Base-by-base conservation (phyloP, 1,140 invertebrate genomes). In the Samia ricini region DNA sequence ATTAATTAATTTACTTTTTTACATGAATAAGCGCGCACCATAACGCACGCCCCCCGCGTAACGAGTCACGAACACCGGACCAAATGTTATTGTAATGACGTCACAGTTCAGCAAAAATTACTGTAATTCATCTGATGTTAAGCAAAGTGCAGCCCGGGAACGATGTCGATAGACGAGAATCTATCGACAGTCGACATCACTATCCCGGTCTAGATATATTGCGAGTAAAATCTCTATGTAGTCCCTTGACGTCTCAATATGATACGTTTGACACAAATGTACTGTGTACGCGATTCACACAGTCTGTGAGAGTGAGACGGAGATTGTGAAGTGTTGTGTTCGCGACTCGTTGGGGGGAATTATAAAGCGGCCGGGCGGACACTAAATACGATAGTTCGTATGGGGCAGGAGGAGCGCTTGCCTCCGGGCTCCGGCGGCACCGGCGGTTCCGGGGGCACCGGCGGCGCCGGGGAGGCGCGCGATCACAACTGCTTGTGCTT, bases 401-500 rank as follows among this genome's bases (percentile, higher is more conserved):
- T 29, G 26, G 10, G 26, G 26, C 26, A 10, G 10, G 26, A 29
- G 48, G 10, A 50, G n/a, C 48, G 12, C 7, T 6, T 15, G 6
- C 3, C 48, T 15, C 48, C 20, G 15, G 48, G 3, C 3, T 1
- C 48, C n/a, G n/a, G 48, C 48, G 15, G n/a, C n/a, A 18, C 1
- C 48, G 15, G 48, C 2, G 10, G 18, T 6, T 20, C 4, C 15
- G 23, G n/a, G 5, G 26, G 15, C 26, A 12, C 55, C 1, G 26
- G 26, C n/a, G n/a, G 15, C 0, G 55, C 50, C 50, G 52, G 62
- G 19, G 68, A 26, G 50, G 42, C 21, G 63, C 49, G 66, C 66
- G 81, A 91, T 93, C 93, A 94, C 85, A 91, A 91, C 71, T 83
- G 77, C 83, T 94, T 94, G 79, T 88, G 81, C 78, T 93, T 94